A percentile compares a stretch with the other conserved stretches of the same genome.
These are phyloP conservation scores for Nyctereutes procyonoides DNA, from an alignment of 2,113 vertebrate genomes.

Conservation along the genomic window DNA sequence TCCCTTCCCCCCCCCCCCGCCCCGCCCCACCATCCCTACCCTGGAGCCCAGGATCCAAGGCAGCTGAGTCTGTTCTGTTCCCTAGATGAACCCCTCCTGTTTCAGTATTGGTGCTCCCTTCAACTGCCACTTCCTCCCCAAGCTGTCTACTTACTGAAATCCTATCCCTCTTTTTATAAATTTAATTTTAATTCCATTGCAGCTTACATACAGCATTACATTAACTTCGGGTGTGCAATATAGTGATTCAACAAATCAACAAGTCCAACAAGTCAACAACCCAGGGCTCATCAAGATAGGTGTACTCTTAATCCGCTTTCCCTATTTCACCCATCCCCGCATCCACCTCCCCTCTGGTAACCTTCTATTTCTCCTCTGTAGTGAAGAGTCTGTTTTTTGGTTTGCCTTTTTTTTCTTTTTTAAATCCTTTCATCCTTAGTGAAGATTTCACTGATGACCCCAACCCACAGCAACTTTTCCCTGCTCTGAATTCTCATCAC, in stretches of 20 bases:
- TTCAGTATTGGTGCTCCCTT: not conserved
- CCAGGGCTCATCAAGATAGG: not conserved
- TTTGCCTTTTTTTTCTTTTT: not conserved
- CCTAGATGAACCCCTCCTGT: not conserved
- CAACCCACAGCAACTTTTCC: not conserved
- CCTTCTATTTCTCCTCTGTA: not conserved
- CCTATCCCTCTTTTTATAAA: not conserved
- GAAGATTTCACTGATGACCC: not conserved
- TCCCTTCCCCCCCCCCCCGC: too few relatives aligned
- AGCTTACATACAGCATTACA: not conserved
- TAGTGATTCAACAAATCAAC: too few relatives aligned
- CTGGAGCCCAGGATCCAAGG: rapidly evolving
- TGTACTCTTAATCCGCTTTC: not conserved
- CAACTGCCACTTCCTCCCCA: not conserved
- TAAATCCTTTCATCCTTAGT: not conserved
- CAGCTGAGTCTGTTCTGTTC: not conserved
- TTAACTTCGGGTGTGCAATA: not conserved
- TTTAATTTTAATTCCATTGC: not conserved
- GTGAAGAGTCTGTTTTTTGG: not conserved
- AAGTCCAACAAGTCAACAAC: not conserved
- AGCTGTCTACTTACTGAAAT: not conserved
- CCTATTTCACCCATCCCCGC: not conserved
- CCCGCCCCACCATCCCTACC: too few relatives aligned
- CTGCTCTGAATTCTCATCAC: not conserved
- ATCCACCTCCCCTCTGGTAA: not conserved